phyloP scores from a whole-genome alignment of 2,113 vertebrate genomes.

The Strix uralensis region DNA sequence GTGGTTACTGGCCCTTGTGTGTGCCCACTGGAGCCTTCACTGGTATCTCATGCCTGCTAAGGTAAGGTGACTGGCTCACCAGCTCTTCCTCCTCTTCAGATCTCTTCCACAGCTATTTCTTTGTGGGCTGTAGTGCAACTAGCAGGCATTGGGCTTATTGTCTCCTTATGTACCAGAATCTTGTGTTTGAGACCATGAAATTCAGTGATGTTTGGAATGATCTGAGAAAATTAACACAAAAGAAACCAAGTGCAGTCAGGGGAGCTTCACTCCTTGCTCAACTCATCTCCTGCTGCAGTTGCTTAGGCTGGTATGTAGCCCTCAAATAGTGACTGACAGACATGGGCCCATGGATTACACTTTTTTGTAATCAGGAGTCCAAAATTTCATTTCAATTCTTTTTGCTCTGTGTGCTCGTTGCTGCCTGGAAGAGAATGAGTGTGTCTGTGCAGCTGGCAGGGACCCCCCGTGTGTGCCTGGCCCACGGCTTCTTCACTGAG shows the following conservation, averaged over 20 bases:
- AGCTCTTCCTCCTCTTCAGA: not conserved
- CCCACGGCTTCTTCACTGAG: rapidly evolving
- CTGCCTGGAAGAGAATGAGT: not conserved
- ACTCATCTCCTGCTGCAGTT: not conserved
- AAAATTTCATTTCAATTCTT: rapidly evolving
- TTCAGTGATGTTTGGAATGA: not conserved
- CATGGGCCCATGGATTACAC: rapidly evolving
- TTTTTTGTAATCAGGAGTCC: not conserved
- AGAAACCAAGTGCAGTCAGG: rapidly evolving
- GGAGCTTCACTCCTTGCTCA: not conserved
- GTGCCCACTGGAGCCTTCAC: not conserved
- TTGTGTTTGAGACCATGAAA: not conserved
- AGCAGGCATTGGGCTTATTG: not conserved
- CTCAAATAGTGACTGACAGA: not conserved
- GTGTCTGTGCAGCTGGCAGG: not conserved
- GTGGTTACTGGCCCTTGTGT: not conserved
- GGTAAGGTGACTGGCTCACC: not conserved
- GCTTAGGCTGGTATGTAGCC: not conserved
- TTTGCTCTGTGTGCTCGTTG: not conserved
- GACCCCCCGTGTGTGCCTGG: no score
- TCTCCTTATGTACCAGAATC: not conserved
- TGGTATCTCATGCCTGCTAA: not conserved
- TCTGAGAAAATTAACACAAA: not conserved
- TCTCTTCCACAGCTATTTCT: not conserved
- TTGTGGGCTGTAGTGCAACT: not conserved